Base-by-base conservation (phyloP, 2,797 vertebrate species). In the Chaunax sp. region DNA sequence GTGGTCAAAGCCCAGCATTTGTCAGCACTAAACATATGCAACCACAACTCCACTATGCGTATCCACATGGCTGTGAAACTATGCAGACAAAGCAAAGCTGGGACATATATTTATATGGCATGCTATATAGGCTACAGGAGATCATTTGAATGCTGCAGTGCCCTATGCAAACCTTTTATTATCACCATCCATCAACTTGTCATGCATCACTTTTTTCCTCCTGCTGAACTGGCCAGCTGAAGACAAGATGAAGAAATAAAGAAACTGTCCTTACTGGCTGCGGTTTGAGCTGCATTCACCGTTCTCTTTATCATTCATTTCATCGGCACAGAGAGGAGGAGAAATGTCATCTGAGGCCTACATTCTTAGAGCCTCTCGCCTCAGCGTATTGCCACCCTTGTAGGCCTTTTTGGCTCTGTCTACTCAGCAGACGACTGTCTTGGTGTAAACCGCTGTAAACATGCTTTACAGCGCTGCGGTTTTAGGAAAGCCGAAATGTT, bases 171-270 rank as follows among this genome's bases (percentile, higher is more conserved):
- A 85, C 83, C 80, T 28, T 81, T 81, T 84, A 87, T 88, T 88
- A 84, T 88, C 77, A 26, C 77, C 90, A 87, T 87, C 80, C 81
- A 85, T 89, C 85, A 87, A 83, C 69, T 71, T 83, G 69, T 75
- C 78, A 65, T 35, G 8, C 77, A 69, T 72, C 14, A 30, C 68
- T 75, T 78, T 54, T 44, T 38, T 70, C 16, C 46, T 1, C 50
- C 69, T 47, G 38, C 38, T 61, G 43, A 77, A 77, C 56, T 38
- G 49, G 46, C 50, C 70, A 37, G 44, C 20, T 26, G 46, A 62
- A 43, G 56, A 55, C n/a, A 44, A 44, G 20, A 44, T 10, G 10
- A 56, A 52, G 18, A 30, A 41, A 64, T 10, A 19, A 58, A 62
- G 44, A 71, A 45, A 61, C 35, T 37, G 37, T 44, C 44, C 37